A percentile compares a stretch with the other conserved stretches of the same genome.
phyloP scores from a whole-genome alignment of 2,888 invertebrate species.

The Zelleria hepariella region DNA sequence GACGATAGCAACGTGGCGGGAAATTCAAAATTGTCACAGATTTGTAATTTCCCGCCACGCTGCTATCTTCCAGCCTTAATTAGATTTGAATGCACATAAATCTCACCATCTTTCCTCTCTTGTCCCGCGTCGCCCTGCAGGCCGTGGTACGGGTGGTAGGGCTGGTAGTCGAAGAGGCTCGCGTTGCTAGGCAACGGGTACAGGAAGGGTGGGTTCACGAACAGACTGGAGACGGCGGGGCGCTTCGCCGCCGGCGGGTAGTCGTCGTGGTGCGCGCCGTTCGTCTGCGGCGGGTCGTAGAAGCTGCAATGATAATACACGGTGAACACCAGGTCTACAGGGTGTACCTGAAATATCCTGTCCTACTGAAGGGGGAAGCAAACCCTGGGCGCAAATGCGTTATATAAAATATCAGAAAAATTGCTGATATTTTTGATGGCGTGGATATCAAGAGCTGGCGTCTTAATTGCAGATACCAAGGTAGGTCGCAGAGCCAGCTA shows the following conservation, averaged over 20 bases:
- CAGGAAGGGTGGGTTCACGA: slow-evolving; percentile 53
- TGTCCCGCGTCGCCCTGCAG: slow-evolving; percentile 33
- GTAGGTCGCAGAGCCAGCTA: too few relatives aligned
- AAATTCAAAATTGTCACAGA: too few relatives aligned
- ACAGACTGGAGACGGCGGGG: slow-evolving; percentile 41
- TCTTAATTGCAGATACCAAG: too few relatives aligned
- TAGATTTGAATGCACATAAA: not conserved
- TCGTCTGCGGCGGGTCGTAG: slow-evolving; percentile 63
- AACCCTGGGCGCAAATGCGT: too few relatives aligned
- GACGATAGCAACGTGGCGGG: too few relatives aligned
- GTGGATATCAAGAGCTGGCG: too few relatives aligned
- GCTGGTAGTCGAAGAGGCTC: slow-evolving; percentile 70
- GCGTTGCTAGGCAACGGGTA: slow-evolving; percentile 62
- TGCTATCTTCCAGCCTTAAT: not conserved
- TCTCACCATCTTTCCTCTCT: slow-evolving; percentile 58
- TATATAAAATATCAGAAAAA: too few relatives aligned
- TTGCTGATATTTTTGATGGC: too few relatives aligned
- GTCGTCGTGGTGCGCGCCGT: slow-evolving; percentile 44
- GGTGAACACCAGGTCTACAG: too few relatives aligned
- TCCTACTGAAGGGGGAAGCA: too few relatives aligned
- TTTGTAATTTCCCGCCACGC: too few relatives aligned
- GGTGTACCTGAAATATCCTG: too few relatives aligned
- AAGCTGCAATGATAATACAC: slow-evolving; percentile 42
- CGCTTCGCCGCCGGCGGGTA: slow-evolving; percentile 61
- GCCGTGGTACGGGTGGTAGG: slow-evolving; percentile 49